Conservation (phyloP, 2,113 vertebrate genomes). For the Antechinus stuartii region DNA sequence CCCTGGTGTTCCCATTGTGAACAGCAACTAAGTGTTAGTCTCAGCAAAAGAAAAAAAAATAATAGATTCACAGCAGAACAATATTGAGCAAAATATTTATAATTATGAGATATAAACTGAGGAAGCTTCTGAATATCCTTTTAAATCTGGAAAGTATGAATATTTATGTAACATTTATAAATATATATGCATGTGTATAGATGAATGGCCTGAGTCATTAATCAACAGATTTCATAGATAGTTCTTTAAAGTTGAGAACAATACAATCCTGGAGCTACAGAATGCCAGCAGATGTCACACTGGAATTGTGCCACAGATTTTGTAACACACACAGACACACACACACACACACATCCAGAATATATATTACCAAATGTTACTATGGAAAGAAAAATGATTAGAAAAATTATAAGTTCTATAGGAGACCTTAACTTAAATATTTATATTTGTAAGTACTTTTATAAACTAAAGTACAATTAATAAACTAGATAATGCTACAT, state of each 20-base stretch:
- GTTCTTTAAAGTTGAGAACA: background rate
- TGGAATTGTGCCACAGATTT: background rate
- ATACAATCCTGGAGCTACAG: background rate
- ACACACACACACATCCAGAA: background rate
- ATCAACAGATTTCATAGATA: slow-evolving; percentile 22
- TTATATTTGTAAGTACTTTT: background rate
- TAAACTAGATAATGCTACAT: background rate
- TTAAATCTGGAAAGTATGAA: slow-evolving; percentile 60
- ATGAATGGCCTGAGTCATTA: slow-evolving; percentile 25
- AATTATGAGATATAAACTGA: background rate
- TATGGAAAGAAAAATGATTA: background rate
- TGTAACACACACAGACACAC: background rate
- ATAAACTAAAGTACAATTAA: background rate
- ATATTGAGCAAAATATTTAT: slow-evolving; percentile 36
- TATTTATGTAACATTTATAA: slow-evolving; percentile 53
- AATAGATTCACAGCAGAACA: slow-evolving; percentile 12
- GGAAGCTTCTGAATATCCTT: slow-evolving; percentile 13
- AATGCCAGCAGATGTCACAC: background rate
- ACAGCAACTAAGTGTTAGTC: slow-evolving; percentile 39
- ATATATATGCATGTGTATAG: slow-evolving; percentile 53
- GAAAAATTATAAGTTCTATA: background rate
- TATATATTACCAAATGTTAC: background rate
- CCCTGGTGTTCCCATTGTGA: slow-evolving; percentile 54
- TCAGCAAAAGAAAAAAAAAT: slow-evolving; percentile 23
- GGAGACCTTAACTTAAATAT: background rate